Evolutionary conservation across 2,113 vertebrate species (phyloP).

Genomic region (Stigmatopora nigra): DNA sequence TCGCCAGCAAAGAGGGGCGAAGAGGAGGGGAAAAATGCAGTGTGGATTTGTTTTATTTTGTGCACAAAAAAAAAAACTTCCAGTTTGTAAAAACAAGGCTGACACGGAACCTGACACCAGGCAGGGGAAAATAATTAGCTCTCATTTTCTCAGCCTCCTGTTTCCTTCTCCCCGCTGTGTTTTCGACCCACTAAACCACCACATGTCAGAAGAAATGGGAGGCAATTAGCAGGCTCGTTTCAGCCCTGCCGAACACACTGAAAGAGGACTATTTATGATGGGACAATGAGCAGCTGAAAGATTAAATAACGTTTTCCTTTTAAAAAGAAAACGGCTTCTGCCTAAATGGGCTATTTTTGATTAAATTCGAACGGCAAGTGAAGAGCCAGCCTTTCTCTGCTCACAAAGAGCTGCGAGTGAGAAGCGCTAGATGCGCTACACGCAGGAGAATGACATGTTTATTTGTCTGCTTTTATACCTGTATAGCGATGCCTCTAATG

Average conservation of each 20-base stretch:
- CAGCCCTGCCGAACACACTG: constrained; percentile 99
- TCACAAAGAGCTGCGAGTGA: constrained; percentile 83
- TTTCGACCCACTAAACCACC: constrained; percentile 99
- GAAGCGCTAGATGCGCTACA: constrained; percentile 86
- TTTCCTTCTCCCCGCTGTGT: constrained; percentile 99
- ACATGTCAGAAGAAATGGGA: constrained; percentile 99
- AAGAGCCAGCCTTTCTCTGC: constrained; percentile 90
- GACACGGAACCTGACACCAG: constrained; percentile 99
- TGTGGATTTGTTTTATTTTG: constrained; percentile 99
- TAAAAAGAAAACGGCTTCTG: constrained; percentile 99
- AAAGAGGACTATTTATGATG: constrained; percentile 99
- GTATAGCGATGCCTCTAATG: constrained; percentile 88
- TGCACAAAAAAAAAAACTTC: constrained; percentile 92
- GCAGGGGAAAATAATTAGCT: constrained; percentile 99
- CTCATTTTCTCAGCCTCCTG: constrained; percentile 99
- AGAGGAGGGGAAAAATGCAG: constrained; percentile 78
- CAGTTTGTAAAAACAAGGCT: constrained; percentile 99
- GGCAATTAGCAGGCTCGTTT: constrained; percentile 99
- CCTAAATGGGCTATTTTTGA: constrained; percentile 99
- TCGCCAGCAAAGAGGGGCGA: constrained; percentile 87
- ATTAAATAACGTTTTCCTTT: constrained; percentile 99
- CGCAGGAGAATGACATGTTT: constrained; percentile 93
- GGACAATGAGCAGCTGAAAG: constrained; percentile 99
- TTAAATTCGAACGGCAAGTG: constrained; percentile 99
- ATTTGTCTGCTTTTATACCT: constrained; percentile 77